Percentiles rank a stretch among this genome's conserved stretches.
Conservation (phyloP, 64 coral and sea anemone species). For the Trachythela sp. region DNA sequence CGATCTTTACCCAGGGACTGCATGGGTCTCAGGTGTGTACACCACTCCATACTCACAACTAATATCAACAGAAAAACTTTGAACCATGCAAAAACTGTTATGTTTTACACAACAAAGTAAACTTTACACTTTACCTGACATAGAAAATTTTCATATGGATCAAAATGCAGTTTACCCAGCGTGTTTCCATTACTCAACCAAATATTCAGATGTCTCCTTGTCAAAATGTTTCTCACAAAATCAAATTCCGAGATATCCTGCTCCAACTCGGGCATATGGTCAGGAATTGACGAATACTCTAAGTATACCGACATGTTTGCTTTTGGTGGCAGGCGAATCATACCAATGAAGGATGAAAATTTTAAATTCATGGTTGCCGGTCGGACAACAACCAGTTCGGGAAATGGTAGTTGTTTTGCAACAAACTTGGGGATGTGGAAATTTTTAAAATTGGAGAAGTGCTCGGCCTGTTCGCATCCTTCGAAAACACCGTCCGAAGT, state of each 20-base stretch:
- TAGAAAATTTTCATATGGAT: slow-evolving; percentile 80
- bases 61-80: too few relatives aligned
- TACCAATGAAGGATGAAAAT: slow-evolving; percentile 58
- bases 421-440: slow-evolving; percentile 57
- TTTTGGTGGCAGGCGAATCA: slow-evolving; percentile 34
- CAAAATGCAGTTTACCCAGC: slow-evolving; percentile 75
- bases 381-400: slow-evolving; percentile 67
- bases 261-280: slow-evolving; percentile 57
- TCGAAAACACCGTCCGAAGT: slow-evolving; percentile 65
- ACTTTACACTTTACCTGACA: slow-evolving; percentile 50
- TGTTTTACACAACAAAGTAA: too few relatives aligned
- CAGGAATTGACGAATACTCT: slow-evolving; percentile 70
- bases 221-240: slow-evolving; percentile 49
- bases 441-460: slow-evolving; percentile 55
- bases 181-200: slow-evolving; percentile 83
- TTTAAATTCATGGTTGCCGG: slow-evolving; percentile 62
- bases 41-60: too few relatives aligned
- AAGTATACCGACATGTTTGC: slow-evolving; percentile 60
- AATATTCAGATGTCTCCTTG: slow-evolving; percentile 64
- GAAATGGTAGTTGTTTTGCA: slow-evolving; percentile 55
- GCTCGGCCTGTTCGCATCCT: slow-evolving; percentile 54
- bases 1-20: too few relatives aligned
- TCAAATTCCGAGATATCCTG: slow-evolving; percentile 57
- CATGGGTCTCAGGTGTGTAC: too few relatives aligned
- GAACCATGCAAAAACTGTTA: too few relatives aligned